Evolutionary conservation across 2,888 invertebrate species (phyloP), one percentile per base, ranked within the genome.

Genomic region (Aphodius granarius): DNA sequence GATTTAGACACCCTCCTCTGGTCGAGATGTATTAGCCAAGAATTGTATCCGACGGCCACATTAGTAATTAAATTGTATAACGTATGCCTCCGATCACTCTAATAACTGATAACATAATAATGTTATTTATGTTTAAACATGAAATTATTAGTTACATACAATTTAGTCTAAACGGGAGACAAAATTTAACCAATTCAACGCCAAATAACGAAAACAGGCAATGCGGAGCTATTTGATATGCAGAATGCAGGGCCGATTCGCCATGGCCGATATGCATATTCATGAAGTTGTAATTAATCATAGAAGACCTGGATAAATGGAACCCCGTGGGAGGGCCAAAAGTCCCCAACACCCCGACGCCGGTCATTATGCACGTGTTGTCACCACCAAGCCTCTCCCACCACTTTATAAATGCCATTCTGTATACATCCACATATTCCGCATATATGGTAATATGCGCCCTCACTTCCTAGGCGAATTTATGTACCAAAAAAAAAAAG

Each of bases 221-320:
- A 43, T 43, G 43, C 43, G 21, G 6, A 20, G 19, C 21, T 68
- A 68, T 68, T 68, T 68, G 68, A 68, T 68, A 68, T 68, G 68
- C 68, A 68, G 22, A 68, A 68, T 22, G 68, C 18, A 66, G 19
- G 66, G 16, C 19, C 66, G 68, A n/a, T 20, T 68, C 68, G 43
- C 43, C 13, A 43, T 3, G 43, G 43, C 43, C 43, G 68, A 68
- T 68, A 68, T 68, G 68, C 68, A 68, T 68, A 68, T 68, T 68
- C 68, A 68, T 68, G 68, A 68, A 68, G 68, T 68, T 68, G 68
- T 68, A 68, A 68, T 68, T 68, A 68, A 68, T 68, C 68, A 68
- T 68, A 68, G 68, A 68, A 68, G 20, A 21, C 21, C 66, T 20
- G 68, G 68, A 68, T 68, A 68, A 68, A 68, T 21, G 65, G 65